Evolutionary conservation across 2,888 invertebrate genomes (phyloP).

Genomic region (Glyphotaelius pellucidus): DNA sequence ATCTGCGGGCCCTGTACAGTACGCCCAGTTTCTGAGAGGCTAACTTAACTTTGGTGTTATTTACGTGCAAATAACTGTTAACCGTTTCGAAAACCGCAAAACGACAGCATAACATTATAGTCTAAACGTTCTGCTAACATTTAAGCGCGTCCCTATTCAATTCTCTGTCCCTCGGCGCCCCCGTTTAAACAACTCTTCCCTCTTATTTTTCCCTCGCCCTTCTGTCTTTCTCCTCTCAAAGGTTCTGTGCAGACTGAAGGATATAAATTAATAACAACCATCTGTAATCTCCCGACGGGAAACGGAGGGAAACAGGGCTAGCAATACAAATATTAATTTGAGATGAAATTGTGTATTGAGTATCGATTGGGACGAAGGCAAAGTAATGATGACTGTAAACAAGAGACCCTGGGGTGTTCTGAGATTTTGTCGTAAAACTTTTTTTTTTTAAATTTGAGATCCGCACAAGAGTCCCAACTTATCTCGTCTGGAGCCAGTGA

Average conservation of each 20-base stretch:
- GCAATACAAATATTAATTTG: not conserved
- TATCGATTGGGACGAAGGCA: too few relatives aligned
- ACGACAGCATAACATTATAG: not conserved
- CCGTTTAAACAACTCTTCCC: slow-evolving; percentile 28
- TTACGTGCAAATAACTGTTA: not conserved
- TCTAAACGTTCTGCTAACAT: not conserved
- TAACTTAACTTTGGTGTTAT: too few relatives aligned
- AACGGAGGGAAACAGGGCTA: not conserved
- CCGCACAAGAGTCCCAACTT: too few relatives aligned
- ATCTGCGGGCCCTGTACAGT: too few relatives aligned
- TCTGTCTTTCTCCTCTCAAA: slow-evolving; percentile 16
- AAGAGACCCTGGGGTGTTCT: too few relatives aligned
- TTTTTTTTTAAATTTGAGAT: too few relatives aligned
- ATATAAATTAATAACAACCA: slow-evolving; percentile 58
- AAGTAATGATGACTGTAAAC: too few relatives aligned
- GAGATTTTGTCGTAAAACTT: too few relatives aligned
- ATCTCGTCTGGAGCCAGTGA: too few relatives aligned
- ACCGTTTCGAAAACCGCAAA: not conserved
- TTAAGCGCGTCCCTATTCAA: not conserved
- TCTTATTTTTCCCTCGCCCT: not conserved
- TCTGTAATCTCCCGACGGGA: slow-evolving; percentile 52
- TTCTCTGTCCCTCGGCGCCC: not conserved
- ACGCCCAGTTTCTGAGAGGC: too few relatives aligned
- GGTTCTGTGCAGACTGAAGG: slow-evolving; percentile 22
- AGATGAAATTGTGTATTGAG: not conserved